Conservation (phyloP, 1,140 invertebrate species). For the Calycopis cecrops region DNA sequence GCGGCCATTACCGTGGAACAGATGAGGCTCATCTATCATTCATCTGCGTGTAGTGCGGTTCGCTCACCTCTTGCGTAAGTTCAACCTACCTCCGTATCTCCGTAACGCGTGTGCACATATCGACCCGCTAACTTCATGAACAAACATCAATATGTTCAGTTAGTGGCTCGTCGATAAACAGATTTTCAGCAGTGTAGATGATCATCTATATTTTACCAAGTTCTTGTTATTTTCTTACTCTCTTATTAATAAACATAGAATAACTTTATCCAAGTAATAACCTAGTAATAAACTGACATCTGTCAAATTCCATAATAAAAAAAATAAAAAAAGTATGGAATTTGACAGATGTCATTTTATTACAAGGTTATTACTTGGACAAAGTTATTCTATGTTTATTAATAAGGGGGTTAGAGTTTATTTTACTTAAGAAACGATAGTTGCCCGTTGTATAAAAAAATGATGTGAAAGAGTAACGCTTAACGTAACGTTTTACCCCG, state of each 20-base stretch:
- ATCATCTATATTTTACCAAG: background rate
- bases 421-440: background rate
- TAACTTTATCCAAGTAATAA: too few species aligned
- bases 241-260: background rate
- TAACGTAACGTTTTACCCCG: too few species aligned
- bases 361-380: too few species aligned
- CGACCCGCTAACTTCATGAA: constrained; percentile 1
- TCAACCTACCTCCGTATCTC: background rate
- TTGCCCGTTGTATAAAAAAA: too few species aligned
- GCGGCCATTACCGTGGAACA: too few species aligned
- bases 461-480: too few species aligned
- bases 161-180: background rate
- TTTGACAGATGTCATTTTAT: too few species aligned
- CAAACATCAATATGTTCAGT: background rate
- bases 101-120: background rate
- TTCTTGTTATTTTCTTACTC: background rate
- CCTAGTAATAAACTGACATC: too few species aligned
- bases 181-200: background rate
- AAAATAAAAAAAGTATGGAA: too few species aligned
- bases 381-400: too few species aligned
- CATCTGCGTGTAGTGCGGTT: background rate
- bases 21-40: background rate
- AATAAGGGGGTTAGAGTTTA: too few species aligned
- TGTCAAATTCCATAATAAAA: too few species aligned
- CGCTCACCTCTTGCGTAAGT: constrained; percentile 7